Base-by-base conservation (phyloP, 2,797 vertebrate species). In the Characodon lateralis region DNA sequence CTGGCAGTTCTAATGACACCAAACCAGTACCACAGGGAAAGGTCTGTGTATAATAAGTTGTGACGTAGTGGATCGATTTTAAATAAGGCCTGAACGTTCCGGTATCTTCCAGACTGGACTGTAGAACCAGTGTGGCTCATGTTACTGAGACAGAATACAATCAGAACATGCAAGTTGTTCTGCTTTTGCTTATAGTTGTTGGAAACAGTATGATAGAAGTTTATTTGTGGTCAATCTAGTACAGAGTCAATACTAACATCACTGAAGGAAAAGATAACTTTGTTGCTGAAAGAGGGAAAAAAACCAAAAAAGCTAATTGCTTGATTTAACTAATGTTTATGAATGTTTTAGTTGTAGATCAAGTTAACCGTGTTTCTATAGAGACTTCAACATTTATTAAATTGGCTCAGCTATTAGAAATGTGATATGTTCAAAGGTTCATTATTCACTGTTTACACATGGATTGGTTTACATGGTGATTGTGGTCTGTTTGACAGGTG, bases 401-500 rank as follows among this genome's bases (percentile, higher is more conserved):
- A 12, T 14, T 13, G 12, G 48, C 48, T 31, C 58, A 61, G 58
- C 58, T 28, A n/a, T 59, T 26, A 59, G 58, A 28, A 28, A 24
- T 61, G 26, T 28, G 5, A 61, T 61, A 28, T 26, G 1, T 28
- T 61, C 1, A 16, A 12, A 59, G 56, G 12, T 28, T 28, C 5
- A 0, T 16, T 9, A 14, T 59, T 59, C 13, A 31, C 58, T 46
- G 12, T 51, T 51, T 51, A 35, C 2, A 5, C 16, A 35, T 66
- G 63, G 35, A 41, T 68, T n/a, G 1, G 1, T 56, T 12, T 39
- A 6, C 5, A 1, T n/a, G 5, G 26, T 2, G 56, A n/a, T 58
- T 35, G 13, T 58, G 56, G 63, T 69, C 16, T 74, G 28, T 77
- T 10, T 85, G 9, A 83, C 53, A 99, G 98, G 98, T 84, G 98